A percentile compares a stretch with the other conserved stretches of the same genome.
Evolutionary conservation across 2,888 invertebrate species (phyloP).

Genomic region (Drosophila cracens): DNA sequence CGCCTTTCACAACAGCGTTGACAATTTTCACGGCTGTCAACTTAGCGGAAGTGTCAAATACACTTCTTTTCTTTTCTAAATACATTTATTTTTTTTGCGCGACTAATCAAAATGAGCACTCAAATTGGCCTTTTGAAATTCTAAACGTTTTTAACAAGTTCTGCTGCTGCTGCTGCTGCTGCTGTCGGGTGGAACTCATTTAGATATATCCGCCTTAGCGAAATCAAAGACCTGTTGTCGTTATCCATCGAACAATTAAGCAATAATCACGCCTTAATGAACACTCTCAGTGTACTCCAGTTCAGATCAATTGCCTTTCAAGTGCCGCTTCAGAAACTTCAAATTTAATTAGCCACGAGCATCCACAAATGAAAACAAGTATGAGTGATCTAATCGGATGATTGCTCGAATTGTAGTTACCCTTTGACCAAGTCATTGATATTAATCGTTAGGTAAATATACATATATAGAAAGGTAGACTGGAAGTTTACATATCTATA

Average conservation of each 20-base stretch:
- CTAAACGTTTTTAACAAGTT: slow-evolving; percentile 40
- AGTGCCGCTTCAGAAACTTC: slow-evolving; percentile 68
- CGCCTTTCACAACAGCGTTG: slow-evolving; percentile 67
- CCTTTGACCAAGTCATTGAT: neutral
- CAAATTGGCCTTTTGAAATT: slow-evolving; percentile 48
- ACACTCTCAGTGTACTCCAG: slow-evolving; percentile 44
- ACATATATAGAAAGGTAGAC: neutral
- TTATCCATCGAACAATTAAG: slow-evolving; percentile 70
- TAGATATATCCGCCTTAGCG: slow-evolving; percentile 68
- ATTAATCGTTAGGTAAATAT: neutral
- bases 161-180: neutral
- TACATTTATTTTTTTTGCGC: neutral
- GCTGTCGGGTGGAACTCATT: slow-evolving; percentile 42
- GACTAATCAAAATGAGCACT: slow-evolving; percentile 42
- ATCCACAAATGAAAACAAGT: slow-evolving; percentile 32
- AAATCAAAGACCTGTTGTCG: slow-evolving; percentile 53
- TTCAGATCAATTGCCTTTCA: slow-evolving; percentile 64
- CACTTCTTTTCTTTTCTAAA: slow-evolving; percentile 5
- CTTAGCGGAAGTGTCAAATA: slow-evolving; percentile 80
- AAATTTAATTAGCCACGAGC: slow-evolving; percentile 71
- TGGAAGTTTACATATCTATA: neutral
- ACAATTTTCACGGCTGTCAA: slow-evolving; percentile 80
- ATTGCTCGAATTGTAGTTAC: neutral
- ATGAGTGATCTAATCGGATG: neutral
- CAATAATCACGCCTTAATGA: slow-evolving; percentile 78